Conservation (phyloP, 2,888 invertebrate species). For the Crepidodera aurea region DNA sequence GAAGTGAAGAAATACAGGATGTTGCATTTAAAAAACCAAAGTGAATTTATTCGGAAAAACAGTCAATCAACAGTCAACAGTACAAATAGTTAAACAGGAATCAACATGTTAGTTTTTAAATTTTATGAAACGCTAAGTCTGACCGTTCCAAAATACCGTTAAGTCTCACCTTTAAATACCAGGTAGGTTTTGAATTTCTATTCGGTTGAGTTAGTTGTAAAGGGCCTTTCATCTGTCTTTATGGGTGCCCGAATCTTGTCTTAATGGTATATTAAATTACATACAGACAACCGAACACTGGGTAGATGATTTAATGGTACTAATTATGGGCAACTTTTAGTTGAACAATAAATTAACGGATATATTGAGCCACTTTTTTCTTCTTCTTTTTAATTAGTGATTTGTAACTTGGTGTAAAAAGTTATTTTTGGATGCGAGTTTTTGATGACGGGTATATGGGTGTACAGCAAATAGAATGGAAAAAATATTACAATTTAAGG, state of each 20-base stretch:
- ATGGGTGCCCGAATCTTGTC: constrained; percentile 39
- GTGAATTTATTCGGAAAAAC: no score
- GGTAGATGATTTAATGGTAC: constrained; percentile 50
- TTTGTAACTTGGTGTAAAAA: background rate
- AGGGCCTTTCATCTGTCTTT: constrained; percentile 27
- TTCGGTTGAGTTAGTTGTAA: constrained; percentile 40
- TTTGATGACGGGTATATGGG: no score
- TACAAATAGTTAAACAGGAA: no score
- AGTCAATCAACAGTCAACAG: no score
- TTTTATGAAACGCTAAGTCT: no score
- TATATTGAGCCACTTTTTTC: constrained; percentile 5
- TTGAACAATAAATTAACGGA: constrained; percentile 22
- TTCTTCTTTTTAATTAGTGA: constrained; percentile 4
- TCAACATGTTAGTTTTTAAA: no score
- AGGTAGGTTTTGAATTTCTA: constrained; percentile 52
- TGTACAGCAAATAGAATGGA: no score
- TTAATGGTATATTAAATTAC: constrained; percentile 53
- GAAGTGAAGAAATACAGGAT: no score
- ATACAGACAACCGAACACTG: constrained; percentile 45
- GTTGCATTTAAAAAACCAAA: no score
- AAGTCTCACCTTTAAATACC: constrained; percentile 40
- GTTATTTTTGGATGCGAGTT: background rate
- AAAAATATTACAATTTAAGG: no score
- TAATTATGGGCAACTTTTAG: constrained; percentile 41
- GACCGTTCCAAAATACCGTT: background rate